These are phyloP conservation scores for Ptyas mucosa DNA, from an alignment of 2,113 vertebrate genomes.

Conservation along the genomic window DNA sequence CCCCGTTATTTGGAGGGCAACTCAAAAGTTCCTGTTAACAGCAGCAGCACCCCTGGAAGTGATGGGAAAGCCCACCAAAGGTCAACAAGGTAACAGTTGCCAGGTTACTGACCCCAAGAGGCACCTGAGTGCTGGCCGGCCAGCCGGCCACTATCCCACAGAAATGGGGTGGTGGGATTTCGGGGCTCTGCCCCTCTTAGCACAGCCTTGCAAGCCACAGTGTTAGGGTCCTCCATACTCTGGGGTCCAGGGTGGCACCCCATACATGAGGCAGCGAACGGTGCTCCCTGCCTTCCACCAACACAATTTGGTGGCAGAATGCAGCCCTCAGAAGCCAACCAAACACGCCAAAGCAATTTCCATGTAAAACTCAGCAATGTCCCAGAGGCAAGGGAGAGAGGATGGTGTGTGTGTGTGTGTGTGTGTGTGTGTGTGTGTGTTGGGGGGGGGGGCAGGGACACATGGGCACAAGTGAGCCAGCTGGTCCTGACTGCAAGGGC, in stretches of 20 bases:
- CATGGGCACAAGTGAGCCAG: neutral
- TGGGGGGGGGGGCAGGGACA: neutral
- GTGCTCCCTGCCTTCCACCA: neutral
- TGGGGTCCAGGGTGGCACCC: neutral
- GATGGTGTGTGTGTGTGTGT: no score
- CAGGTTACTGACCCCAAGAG: neutral
- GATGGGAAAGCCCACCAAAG: neutral
- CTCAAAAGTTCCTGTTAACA: neutral
- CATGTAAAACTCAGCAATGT: neutral
- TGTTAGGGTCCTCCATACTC: neutral
- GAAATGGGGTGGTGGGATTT: neutral
- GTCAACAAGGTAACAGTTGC: neutral
- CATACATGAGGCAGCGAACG: neutral
- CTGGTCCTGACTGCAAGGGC: neutral
- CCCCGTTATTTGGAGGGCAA: neutral
- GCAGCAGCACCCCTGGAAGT: neutral
- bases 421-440: fast-evolving
- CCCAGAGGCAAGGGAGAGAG: neutral
- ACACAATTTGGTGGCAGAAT: neutral
- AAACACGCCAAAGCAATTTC: no score
- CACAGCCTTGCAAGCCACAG: neutral
- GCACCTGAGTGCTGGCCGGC: neutral
- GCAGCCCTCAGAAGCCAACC: neutral
- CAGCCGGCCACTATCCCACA: neutral
- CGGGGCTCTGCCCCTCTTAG: neutral